Evolutionary conservation across 2,113 vertebrate genomes (phyloP), one percentile per base, ranked within the genome.

Genomic region (Saccopteryx bilineata): DNA sequence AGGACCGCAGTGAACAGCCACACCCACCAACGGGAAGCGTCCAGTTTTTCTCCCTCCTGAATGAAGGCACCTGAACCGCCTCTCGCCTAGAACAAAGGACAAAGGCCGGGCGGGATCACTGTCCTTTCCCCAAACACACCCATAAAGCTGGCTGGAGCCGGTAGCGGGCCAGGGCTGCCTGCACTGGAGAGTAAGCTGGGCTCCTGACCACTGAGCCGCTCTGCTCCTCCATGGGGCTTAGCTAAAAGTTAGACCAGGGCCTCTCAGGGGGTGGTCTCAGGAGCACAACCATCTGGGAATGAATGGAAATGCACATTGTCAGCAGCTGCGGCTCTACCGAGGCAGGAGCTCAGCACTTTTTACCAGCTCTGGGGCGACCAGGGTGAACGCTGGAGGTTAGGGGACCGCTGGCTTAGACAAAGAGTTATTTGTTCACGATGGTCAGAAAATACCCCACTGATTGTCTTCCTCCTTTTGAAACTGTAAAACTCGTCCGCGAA

Each of bases 381-480:
- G 4, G 48, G 31, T 2, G 1, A 28, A 7, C 4, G 0, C 46
- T 26, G 48, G 5, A 39, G 0, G 0, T 14, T 1, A 15, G 39
- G 50, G 26, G 65, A 58, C 9, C 26, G 0, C 23, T 5, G 26
- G n/a, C 61, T 58, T 4, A 68, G 61, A 33, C 60, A 24, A 48
- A 71, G 21, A n/a, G 18, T 18, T 24, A 14, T 0, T 17, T 15
- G 69, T 9, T 39, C 21, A 24, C 46, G 24, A 84, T 88, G 95
- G 85, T 74, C 19, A 86, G 68, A 17, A 75, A 97, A 63, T 98
- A 99, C 99, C 99, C 99, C 97, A 83, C 98, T 98, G 63, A 99
- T 98, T 76, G 98, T 98, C 92, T 98, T 98, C 94, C 96, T 95
- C 8, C 98, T 98, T n/a, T 98, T 97, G 69, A 95, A 98, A 50